Conservation (phyloP, 2,888 invertebrate species). For the Drosophila testacea region DNA sequence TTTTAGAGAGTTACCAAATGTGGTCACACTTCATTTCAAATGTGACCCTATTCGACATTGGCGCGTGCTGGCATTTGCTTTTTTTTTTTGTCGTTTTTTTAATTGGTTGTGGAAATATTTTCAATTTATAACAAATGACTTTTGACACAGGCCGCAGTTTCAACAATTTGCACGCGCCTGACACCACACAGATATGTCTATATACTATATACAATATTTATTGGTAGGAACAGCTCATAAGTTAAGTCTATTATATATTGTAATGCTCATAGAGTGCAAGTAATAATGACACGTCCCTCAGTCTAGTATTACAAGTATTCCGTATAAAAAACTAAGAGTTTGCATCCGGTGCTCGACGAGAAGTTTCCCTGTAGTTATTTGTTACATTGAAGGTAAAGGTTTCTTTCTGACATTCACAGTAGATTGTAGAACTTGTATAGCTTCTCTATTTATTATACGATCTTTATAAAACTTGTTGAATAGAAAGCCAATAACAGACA, state of each 20-base stretch:
- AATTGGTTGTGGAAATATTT: slow-evolving; percentile 21
- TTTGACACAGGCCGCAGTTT: slow-evolving; percentile 22
- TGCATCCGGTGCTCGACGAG: neutral
- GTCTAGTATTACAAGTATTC: slow-evolving; percentile 5
- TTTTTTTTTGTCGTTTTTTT: neutral
- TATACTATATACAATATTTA: neutral
- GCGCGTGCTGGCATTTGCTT: slow-evolving; percentile 18
- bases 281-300: slow-evolving; percentile 1
- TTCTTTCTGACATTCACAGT: neutral
- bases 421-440: neutral
- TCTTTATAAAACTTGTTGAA: neutral
- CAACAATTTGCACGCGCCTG: slow-evolving; percentile 18
- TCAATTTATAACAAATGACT: slow-evolving; percentile 21
- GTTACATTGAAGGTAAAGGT: neutral
- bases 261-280: slow-evolving; percentile 2
- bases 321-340: neutral
- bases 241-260: neutral
- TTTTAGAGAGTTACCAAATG: slow-evolving; percentile 14
- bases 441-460: neutral
- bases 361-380: neutral
- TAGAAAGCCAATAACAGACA: neutral
- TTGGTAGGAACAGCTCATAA: slow-evolving; percentile 9
- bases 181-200: neutral
- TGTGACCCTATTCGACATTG: slow-evolving; percentile 1
- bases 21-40: slow-evolving; percentile 18